Percentiles rank a stretch among this genome's conserved stretches.
phyloP scores from a whole-genome alignment of 2,888 invertebrate genomes.

The Eupeodes luniger region DNA sequence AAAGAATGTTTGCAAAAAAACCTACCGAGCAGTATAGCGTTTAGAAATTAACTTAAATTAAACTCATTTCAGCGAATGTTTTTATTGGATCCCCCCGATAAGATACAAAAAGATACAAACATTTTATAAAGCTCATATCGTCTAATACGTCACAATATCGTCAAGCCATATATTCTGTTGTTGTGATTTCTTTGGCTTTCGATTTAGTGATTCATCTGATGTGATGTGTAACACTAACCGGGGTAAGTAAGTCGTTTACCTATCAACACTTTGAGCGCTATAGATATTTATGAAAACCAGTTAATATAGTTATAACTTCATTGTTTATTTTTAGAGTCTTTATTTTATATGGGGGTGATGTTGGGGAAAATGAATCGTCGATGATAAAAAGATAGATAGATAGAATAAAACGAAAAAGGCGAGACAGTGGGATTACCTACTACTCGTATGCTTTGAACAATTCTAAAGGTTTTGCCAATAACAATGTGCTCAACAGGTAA shows the following conservation, averaged over 20 bases:
- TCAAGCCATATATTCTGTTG: conserved; percentile 3
- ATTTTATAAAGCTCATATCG: not conserved
- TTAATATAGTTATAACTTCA: conserved; percentile 32
- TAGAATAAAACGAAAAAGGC: too few species aligned
- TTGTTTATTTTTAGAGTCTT: conserved; percentile 53
- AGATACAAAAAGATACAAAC: conserved; percentile 48
- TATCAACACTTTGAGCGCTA: conserved; percentile 10
- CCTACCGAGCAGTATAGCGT: conserved; percentile 59
- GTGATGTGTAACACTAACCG: conserved; percentile 30
- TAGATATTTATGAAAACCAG: conserved; percentile 18
- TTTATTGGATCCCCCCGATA: conserved; percentile 52
- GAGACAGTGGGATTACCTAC: not conserved
- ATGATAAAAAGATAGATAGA: not conserved
- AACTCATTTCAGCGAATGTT: conserved; percentile 43
- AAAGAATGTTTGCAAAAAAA: not conserved
- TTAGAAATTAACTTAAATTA: conserved; percentile 57
- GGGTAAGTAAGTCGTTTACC: conserved; percentile 20
- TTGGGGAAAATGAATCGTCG: not conserved
- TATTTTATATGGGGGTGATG: conserved; percentile 1
- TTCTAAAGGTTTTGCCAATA: not conserved
- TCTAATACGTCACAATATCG: conserved; percentile 50
- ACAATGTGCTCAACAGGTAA: not conserved
- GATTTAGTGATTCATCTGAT: conserved; percentile 62
- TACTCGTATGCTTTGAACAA: not conserved
- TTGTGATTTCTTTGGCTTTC: conserved; percentile 22